phyloP scores from a whole-genome alignment of 2,113 vertebrate genomes.

The Dromiciops gliroides region DNA sequence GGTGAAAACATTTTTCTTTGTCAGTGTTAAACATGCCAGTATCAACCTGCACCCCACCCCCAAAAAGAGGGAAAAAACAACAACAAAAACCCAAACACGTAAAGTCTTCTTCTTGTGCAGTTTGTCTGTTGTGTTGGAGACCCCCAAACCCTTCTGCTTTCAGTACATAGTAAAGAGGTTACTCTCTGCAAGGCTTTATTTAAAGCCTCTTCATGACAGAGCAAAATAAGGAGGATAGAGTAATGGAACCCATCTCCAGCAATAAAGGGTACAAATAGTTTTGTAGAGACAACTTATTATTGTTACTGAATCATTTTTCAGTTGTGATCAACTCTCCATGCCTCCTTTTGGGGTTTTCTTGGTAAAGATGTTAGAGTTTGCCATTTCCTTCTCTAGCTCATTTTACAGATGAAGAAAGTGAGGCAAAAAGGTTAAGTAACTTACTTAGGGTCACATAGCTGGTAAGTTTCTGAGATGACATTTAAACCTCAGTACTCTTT shows the following conservation, averaged over 20 bases:
- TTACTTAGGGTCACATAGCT: neutral
- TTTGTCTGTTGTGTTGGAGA: neutral
- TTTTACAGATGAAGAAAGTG: neutral
- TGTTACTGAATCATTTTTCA: neutral
- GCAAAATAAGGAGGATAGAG: neutral
- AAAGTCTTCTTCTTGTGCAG: neutral
- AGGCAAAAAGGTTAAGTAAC: neutral
- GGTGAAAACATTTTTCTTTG: neutral
- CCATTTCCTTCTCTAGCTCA: neutral
- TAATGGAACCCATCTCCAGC: slow-evolving; percentile 8
- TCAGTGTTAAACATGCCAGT: neutral
- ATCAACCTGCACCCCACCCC: neutral
- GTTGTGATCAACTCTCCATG: no score
- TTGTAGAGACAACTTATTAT: neutral
- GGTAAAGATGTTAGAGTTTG: neutral
- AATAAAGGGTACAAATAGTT: slow-evolving; percentile 39
- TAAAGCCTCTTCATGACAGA: neutral
- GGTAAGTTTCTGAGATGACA: neutral
- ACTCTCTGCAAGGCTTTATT: neutral
- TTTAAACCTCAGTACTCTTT: neutral
- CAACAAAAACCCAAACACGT: neutral
- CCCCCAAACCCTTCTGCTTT: neutral
- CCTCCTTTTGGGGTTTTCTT: neutral
- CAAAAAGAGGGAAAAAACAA: neutral
- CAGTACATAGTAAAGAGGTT: neutral